Base-by-base conservation (phyloP, 53 echinoderm and acorn worm genomes). In the Actinopyga echinites region DNA sequence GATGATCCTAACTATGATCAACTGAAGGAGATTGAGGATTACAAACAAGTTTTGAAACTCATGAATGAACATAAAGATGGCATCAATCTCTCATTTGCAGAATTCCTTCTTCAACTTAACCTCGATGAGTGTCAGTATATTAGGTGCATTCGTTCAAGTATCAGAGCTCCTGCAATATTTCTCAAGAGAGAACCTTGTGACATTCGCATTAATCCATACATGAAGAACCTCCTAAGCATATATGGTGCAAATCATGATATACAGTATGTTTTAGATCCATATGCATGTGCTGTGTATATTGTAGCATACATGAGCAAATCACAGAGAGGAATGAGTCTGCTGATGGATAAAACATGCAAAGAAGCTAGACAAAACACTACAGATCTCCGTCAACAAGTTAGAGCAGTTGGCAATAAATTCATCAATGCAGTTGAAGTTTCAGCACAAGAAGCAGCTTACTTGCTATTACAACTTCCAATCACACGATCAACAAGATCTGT, bases 191-290 rank as follows among this genome's bases (percentile, higher is more conserved):
- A 29, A 15, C 85, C 85, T 30, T 22, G 7, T 40, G 85, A 85
- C 11, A 85, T 85, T 8, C 63, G 85, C n/a, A 54, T 78, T 6
- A 85, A 85, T 32, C 85, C 85, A 17, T 85, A 85, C 64, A 85
- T 85, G 64, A 85, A 63, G 21, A 85, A 85, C 28, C 44, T 78
- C 2, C 30, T 85, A 9, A 17, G 40, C 10, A 64, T 85, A 2
- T 85, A 85, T 77, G 58, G 42, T 44, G 79, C 85, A 8, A 85
- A 85, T 31, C 85, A 85, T 85, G 85, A 85, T 20, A 85, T 85
- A 6, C 85, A 85, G 6, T 85, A 31, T 30, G 25, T 85, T 12
- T 19, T 33, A 33, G 85, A 75, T 63, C 85, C 85, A 62, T 85
- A 77, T 49, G 62, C 79, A 30, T 85, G 75, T 59, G 58, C 85